Conservation (phyloP, 2,888 invertebrate genomes). For the Buathra laborator region DNA sequence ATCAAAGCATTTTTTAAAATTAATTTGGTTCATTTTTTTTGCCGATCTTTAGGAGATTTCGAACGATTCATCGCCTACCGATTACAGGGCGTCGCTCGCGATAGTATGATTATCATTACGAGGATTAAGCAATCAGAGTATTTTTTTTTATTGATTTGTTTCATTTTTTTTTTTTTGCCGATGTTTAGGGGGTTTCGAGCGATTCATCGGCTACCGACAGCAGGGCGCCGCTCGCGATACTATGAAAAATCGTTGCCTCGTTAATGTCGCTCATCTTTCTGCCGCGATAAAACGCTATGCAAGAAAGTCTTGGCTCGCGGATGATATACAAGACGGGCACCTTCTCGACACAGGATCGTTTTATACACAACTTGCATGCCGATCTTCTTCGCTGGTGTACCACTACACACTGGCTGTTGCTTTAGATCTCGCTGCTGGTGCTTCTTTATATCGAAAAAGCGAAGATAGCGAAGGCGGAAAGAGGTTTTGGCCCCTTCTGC, state of each 20-base stretch:
- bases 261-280: conserved; percentile 67
- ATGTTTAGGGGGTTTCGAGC: background rate
- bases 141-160: background rate
- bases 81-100: conserved; percentile 25
- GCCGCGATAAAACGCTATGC: conserved; percentile 43
- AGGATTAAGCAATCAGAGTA: background rate
- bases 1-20: background rate
- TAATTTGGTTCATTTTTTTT: background rate
- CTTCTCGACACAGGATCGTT: conserved; percentile 11
- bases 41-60: background rate
- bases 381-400: conserved; percentile 8
- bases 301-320: conserved; percentile 40
- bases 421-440: conserved; percentile 7
- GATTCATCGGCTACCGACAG: conserved; percentile 37
- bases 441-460: conserved; percentile 43
- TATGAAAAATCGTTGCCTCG: conserved; percentile 60
- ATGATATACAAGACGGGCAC: conserved; percentile 64
- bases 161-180: background rate
- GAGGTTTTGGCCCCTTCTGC: conserved; percentile 20
- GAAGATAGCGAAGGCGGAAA: background rate
- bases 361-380: conserved; percentile 10
- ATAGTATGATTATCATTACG: background rate
- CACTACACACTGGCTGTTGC: background rate
- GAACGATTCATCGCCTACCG: conserved; percentile 19
- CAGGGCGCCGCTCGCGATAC: conserved; percentile 14